phyloP scores from a whole-genome alignment of 2,113 vertebrate genomes.

The Mugil cephalus region DNA sequence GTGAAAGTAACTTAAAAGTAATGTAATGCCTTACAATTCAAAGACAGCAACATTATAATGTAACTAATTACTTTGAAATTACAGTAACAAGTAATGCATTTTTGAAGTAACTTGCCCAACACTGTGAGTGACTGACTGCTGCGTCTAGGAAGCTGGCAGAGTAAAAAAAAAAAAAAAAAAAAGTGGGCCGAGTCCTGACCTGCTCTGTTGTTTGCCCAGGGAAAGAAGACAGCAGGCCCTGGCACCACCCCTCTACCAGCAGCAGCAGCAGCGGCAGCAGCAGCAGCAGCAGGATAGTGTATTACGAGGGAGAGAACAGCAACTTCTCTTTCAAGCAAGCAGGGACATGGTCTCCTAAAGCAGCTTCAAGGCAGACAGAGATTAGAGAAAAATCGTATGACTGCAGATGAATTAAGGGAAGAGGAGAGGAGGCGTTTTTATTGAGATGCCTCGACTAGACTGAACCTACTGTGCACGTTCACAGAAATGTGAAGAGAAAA shows the following conservation, averaged over 20 bases:
- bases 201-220: constrained; percentile 78
- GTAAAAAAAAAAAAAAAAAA: neutral
- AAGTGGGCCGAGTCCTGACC: constrained; percentile 67
- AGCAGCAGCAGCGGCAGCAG: constrained; percentile 2
- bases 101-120: too few relatives aligned
- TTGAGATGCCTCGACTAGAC: constrained; percentile 79
- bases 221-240: constrained; percentile 39
- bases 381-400: constrained; percentile 86
- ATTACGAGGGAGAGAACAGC: constrained; percentile 56
- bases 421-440: constrained; percentile 64
- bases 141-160: neutral
- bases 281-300: constrained; percentile 26
- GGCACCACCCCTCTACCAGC: constrained; percentile 26
- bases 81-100: too few relatives aligned
- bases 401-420: constrained; percentile 56
- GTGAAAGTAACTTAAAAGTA: too few relatives aligned
- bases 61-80: too few relatives aligned
- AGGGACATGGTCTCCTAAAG: constrained; percentile 85
- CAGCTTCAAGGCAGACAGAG: constrained; percentile 87
- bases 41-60: too few relatives aligned
- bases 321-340: constrained; percentile 85
- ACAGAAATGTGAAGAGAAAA: too few relatives aligned
- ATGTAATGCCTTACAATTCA: too few relatives aligned
- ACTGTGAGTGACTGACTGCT: too few relatives aligned
- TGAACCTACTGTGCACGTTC: constrained; percentile 1